These are phyloP conservation scores for Urocynchramus pylzowi DNA, from an alignment of 2,113 vertebrate genomes.

Conservation along the genomic window DNA sequence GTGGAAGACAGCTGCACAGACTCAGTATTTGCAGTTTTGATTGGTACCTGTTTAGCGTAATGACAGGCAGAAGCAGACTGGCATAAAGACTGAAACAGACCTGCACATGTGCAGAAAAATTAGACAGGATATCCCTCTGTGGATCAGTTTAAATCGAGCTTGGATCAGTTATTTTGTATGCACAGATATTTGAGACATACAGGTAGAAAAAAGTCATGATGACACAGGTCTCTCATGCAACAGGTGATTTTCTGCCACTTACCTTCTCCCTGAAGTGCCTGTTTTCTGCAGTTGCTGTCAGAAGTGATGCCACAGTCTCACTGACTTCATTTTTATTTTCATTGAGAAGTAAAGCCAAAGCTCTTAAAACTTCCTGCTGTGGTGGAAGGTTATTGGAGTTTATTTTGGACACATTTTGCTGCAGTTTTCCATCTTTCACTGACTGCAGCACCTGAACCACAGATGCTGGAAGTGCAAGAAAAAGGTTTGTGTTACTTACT, in stretches of 20 bases:
- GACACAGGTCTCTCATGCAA: rapidly evolving
- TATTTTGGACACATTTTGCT: constrained; percentile 76
- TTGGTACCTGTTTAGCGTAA: neutral
- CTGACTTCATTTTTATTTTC: constrained; percentile 77
- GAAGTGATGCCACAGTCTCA: constrained; percentile 77
- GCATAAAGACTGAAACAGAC: neutral
- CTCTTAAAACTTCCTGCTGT: constrained; percentile 77
- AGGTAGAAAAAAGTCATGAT: neutral
- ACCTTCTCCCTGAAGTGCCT: constrained; percentile 89
- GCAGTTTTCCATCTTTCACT: constrained; percentile 69
- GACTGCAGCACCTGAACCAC: constrained; percentile 78
- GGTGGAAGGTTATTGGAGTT: constrained; percentile 76
- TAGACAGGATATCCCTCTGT: neutral
- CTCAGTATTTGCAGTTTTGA: neutral
- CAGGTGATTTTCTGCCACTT: constrained; percentile 20
- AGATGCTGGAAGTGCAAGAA: constrained; percentile 67
- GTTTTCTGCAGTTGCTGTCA: constrained; percentile 78
- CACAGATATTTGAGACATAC: neutral
- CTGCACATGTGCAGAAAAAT: neutral
- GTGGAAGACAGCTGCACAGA: neutral
- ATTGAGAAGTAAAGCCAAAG: constrained; percentile 84
- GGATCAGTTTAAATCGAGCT: neutral
- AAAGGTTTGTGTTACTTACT: neutral
- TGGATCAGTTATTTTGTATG: neutral
- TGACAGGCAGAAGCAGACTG: neutral